Evolutionary conservation across 1,140 invertebrate genomes (phyloP).

Genomic region (Zaprionus tsacasi): DNA sequence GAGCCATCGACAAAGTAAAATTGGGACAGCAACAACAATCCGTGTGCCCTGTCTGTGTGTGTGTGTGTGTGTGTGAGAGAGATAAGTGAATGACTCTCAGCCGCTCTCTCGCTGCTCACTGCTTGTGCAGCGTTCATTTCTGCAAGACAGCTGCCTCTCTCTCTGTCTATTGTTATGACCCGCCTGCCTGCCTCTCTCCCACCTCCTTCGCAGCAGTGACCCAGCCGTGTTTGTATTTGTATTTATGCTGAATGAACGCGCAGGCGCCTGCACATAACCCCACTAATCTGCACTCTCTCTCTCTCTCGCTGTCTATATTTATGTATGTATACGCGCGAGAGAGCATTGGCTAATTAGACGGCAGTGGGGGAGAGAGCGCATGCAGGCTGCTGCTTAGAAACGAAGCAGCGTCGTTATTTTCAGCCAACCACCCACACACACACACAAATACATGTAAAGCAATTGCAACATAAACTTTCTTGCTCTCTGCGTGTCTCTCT

Average conservation of each 20-base stretch:
- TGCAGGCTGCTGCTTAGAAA: conserved; percentile 26
- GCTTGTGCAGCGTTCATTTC: conserved; percentile 73
- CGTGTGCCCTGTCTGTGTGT: background rate
- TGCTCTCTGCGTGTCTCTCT: background rate
- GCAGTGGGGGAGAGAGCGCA: background rate
- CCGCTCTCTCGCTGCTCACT: background rate
- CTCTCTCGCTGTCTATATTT: conserved; percentile 32
- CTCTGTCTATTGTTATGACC: conserved; percentile 38
- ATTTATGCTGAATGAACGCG: conserved; percentile 38
- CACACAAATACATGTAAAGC: conserved; percentile 24
- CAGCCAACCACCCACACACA: conserved; percentile 36
- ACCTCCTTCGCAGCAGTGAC: conserved; percentile 18
- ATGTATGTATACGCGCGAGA: conserved; percentile 43
- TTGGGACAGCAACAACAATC: conserved; percentile 42
- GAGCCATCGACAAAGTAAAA: conserved; percentile 39
- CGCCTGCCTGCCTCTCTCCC: background rate
- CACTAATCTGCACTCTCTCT: conserved; percentile 30
- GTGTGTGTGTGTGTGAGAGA: conserved; percentile 1
- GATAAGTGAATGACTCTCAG: background rate
- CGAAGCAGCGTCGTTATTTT: conserved; percentile 32
- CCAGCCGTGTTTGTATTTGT: conserved; percentile 37
- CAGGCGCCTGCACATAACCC: conserved; percentile 36
- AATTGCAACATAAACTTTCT: conserved; percentile 49
- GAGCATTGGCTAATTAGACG: conserved; percentile 38
- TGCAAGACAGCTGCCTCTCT: conserved; percentile 44